Evolutionary conservation across 2,113 vertebrate species (phyloP).

Genomic region (Odocoileus hemionus): DNA sequence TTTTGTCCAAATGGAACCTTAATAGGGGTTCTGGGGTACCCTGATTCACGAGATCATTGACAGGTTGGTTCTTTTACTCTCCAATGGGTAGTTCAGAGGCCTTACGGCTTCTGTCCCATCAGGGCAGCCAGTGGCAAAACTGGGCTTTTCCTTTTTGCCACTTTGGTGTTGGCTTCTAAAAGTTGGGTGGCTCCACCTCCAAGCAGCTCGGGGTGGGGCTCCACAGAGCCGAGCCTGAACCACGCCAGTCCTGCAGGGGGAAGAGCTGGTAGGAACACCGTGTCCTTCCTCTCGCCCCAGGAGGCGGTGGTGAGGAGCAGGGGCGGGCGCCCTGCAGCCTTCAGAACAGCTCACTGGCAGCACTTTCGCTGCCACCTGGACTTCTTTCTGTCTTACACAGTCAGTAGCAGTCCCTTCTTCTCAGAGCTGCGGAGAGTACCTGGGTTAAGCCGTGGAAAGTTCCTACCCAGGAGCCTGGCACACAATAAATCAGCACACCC

Average conservation of each 20-base stretch:
- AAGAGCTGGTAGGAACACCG: background rate
- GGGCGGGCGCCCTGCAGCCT: background rate
- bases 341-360: background rate
- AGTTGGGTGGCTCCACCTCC: background rate
- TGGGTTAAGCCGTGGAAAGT: background rate
- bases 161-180: background rate
- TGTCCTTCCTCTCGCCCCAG: background rate
- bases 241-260: background rate
- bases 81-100: background rate
- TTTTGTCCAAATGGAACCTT: background rate
- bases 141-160: background rate
- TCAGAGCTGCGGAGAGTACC: background rate
- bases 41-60: background rate
- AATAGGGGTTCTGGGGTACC: background rate
- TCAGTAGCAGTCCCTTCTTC: background rate
- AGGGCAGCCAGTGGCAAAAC: background rate
- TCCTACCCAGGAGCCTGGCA: background rate
- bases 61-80: background rate
- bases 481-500: too few species aligned
- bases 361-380: background rate
- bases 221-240: background rate
- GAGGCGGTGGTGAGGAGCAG: background rate
- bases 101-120: background rate
- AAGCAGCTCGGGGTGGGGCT: background rate
- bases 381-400: background rate